A percentile compares a stretch with the other conserved stretches of the same genome.
Conservation (phyloP, 2,113 vertebrate genomes). For the Neodontobutis hainanensis region DNA sequence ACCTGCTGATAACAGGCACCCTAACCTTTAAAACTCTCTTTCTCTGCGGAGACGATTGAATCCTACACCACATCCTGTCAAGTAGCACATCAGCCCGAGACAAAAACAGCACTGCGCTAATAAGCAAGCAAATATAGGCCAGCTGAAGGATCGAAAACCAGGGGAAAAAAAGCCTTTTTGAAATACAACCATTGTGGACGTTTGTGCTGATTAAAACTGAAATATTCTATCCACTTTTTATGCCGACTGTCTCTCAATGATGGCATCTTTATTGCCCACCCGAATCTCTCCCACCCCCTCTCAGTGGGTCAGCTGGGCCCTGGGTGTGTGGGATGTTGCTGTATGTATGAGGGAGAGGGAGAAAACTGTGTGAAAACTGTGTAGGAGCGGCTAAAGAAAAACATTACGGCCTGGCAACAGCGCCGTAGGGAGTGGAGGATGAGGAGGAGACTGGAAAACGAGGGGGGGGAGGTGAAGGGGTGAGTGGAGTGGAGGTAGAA, state of each 20-base stretch:
- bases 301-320: conserved; percentile 72
- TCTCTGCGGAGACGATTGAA: conserved; percentile 47
- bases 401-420: conserved; percentile 71
- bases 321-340: conserved; percentile 71
- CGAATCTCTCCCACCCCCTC: conserved; percentile 71
- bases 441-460: conserved; percentile 58
- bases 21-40: conserved; percentile 64
- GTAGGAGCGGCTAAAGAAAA: conserved; percentile 87
- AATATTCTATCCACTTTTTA: conserved; percentile 18
- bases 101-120: conserved; percentile 1
- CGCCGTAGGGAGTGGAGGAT: conserved; percentile 70
- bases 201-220: conserved; percentile 24
- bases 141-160: conserved; percentile 24
- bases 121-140: conserved; percentile 27
- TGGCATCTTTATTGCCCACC: conserved; percentile 61
- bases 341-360: conserved; percentile 73
- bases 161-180: conserved; percentile 13
- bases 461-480: conserved; percentile 24
- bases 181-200: conserved; percentile 19
- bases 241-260: conserved; percentile 46
- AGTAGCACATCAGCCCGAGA: conserved; percentile 37
- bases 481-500: conserved; percentile 44
- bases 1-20: conserved; percentile 55
- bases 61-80: conserved; percentile 71
- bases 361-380: conserved; percentile 78